A percentile compares a stretch with the other conserved stretches of the same genome.
Evolutionary conservation across 1,140 invertebrate genomes (phyloP).

Genomic region (Neuroterus valhalla): DNA sequence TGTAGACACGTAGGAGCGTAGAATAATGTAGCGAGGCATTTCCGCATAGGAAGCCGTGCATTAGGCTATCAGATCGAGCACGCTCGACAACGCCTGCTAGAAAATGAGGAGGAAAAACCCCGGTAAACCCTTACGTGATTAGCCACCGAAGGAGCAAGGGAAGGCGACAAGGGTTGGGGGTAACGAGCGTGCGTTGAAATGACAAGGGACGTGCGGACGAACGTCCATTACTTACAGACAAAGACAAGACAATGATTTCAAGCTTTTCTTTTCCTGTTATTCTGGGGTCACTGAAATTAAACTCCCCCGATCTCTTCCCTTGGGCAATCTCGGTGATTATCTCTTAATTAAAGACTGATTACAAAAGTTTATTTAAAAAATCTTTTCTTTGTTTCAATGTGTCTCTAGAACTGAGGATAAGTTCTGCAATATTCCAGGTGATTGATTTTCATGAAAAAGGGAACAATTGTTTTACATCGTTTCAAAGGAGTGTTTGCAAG

Average conservation of each 20-base stretch:
- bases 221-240: conserved; percentile 19
- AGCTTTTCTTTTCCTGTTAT: neutral
- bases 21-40: conserved; percentile 73
- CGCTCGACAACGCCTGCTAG: conserved; percentile 65
- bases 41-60: conserved; percentile 75
- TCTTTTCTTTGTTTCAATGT: too few relatives aligned
- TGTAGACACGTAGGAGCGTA: conserved; percentile 61
- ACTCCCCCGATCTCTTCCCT: neutral
- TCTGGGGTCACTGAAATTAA: neutral
- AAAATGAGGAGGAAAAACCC: conserved; percentile 62
- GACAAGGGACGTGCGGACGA: conserved; percentile 50
- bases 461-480: too few relatives aligned
- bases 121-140: conserved; percentile 70
- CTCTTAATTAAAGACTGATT: neutral
- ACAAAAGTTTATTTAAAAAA: too few relatives aligned
- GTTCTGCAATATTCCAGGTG: too few relatives aligned
- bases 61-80: conserved; percentile 75
- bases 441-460: too few relatives aligned
- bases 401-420: too few relatives aligned
- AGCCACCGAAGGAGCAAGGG: conserved; percentile 60
- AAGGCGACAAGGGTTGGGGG: conserved; percentile 50
- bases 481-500: too few relatives aligned
- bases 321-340: neutral
- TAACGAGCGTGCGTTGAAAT: conserved; percentile 54
- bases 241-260: conserved; percentile 23